A percentile compares a stretch with the other conserved stretches of the same genome.
phyloP scores from a whole-genome alignment of 2,113 vertebrate genomes.

The Mohoua ochrocephala region DNA sequence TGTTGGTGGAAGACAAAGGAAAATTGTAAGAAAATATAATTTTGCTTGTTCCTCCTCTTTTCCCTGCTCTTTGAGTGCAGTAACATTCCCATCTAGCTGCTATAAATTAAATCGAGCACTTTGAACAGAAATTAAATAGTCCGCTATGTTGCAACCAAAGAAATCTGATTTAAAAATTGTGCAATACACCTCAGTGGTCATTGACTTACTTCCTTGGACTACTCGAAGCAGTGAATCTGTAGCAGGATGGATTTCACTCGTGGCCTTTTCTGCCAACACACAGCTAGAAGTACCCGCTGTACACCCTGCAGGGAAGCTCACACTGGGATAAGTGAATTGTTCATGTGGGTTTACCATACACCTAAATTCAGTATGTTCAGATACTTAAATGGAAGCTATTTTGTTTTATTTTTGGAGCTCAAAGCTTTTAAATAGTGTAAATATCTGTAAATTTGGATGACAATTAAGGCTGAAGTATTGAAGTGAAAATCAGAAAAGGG shows the following conservation, averaged over 20 bases:
- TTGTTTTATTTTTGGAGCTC: neutral
- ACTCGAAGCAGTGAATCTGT: neutral
- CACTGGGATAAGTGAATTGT: neutral
- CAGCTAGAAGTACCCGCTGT: neutral
- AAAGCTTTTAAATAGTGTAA: neutral
- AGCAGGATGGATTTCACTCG: neutral
- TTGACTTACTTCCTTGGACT: neutral
- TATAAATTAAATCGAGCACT: neutral
- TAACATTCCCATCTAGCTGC: neutral
- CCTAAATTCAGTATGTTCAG: neutral
- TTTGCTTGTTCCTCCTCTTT: neutral
- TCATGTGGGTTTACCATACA: neutral
- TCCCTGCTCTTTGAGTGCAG: neutral
- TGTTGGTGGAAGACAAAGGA: neutral
- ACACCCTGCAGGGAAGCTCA: neutral
- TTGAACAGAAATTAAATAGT: neutral
- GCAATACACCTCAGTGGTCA: neutral
- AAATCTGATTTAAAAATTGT: neutral
- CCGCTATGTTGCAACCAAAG: neutral
- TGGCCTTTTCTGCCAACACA: neutral
- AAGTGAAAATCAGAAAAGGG: constrained; percentile 4
- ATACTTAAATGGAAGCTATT: neutral
- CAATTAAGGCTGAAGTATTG: neutral
- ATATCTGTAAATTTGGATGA: neutral
- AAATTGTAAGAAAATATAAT: neutral